phyloP scores from a whole-genome alignment of 2,888 invertebrate genomes.

The Stenodera caucasica region DNA sequence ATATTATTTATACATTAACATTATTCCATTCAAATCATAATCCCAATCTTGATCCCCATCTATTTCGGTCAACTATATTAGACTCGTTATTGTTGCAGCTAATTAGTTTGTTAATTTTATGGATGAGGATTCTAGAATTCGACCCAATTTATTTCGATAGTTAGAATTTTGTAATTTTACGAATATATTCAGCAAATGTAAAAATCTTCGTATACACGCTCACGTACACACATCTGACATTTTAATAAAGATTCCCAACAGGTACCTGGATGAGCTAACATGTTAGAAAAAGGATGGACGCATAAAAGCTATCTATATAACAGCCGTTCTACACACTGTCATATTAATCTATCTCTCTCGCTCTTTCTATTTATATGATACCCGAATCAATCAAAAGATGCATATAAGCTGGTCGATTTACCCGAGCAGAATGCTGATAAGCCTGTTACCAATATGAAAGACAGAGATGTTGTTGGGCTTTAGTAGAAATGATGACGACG shows the following conservation, averaged over 20 bases:
- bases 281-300: constrained; percentile 9
- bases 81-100: too few species aligned
- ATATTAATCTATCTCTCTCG: not conserved
- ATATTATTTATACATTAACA: too few species aligned
- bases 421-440: constrained; percentile 28
- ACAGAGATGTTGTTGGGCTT: constrained; percentile 1
- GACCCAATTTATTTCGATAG: too few species aligned
- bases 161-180: too few species aligned
- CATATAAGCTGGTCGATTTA: constrained; percentile 33
- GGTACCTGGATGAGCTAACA: constrained; percentile 23
- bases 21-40: constrained; percentile 21
- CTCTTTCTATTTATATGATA: constrained; percentile 15
- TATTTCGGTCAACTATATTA: too few species aligned
- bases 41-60: too few species aligned
- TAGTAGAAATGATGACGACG: constrained; percentile 4
- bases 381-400: constrained; percentile 41
- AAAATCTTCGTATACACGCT: constrained; percentile 17
- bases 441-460: constrained; percentile 8
- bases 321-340: constrained; percentile 5
- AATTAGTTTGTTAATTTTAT: too few species aligned
- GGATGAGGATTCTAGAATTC: too few species aligned
- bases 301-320: constrained; percentile 21
- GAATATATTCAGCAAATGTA: too few species aligned
- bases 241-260: constrained; percentile 37
- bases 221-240: constrained; percentile 30